phyloP scores from a whole-genome alignment of 2,888 invertebrate genomes.

The Eupeodes luniger region DNA sequence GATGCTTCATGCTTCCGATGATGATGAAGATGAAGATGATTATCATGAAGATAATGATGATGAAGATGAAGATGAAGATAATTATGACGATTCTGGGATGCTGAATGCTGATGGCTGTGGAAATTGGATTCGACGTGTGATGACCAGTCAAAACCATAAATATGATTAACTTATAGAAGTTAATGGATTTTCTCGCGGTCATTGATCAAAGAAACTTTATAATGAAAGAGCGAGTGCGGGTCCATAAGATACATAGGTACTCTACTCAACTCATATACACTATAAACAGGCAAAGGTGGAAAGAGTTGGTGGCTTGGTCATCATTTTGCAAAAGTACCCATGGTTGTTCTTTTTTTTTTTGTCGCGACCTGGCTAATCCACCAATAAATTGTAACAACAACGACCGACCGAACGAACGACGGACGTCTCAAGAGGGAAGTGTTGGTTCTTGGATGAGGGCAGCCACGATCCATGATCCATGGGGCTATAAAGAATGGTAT shows the following conservation, averaged over 20 bases:
- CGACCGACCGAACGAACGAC: conserved; percentile 43
- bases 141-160: conserved; percentile 76
- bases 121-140: conserved; percentile 76
- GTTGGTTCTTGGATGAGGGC: neutral
- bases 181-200: conserved; percentile 73
- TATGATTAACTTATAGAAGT: conserved; percentile 76
- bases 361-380: conserved; percentile 70
- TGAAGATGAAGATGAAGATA: conserved; percentile 7
- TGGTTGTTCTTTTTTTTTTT: conserved; percentile 1
- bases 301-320: conserved; percentile 9
- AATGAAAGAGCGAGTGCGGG: conserved; percentile 60
- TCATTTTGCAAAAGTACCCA: conserved; percentile 50
- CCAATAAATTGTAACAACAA: conserved; percentile 76
- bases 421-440: conserved; percentile 2
- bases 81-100: conserved; percentile 32
- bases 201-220: conserved; percentile 69
- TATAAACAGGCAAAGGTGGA: neutral
- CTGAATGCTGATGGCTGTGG: conserved; percentile 68
- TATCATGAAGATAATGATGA: conserved; percentile 34
- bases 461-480: conserved; percentile 4
- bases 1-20: conserved; percentile 71
- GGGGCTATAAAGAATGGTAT: conserved; percentile 67
- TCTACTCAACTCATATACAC: neutral
- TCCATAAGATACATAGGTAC: neutral
- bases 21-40: conserved; percentile 36